phyloP scores from a whole-genome alignment of 2,113 vertebrate species.

The Oryzias woworae region DNA sequence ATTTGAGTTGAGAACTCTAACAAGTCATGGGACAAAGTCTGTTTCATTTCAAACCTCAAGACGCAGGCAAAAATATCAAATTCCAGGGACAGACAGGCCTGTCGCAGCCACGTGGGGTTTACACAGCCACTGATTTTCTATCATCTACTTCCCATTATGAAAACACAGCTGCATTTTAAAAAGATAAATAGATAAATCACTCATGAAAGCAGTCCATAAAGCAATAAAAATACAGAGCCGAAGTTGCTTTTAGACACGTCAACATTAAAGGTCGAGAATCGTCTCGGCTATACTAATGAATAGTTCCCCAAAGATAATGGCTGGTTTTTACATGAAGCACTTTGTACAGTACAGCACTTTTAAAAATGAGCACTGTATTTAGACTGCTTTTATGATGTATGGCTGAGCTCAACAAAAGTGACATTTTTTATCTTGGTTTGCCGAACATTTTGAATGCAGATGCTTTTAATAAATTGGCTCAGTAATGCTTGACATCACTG shows the following conservation, averaged over 20 bases:
- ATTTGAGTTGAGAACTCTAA: conserved; percentile 60
- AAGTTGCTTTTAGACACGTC: neutral
- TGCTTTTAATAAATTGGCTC: conserved; percentile 53
- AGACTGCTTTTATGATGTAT: conserved; percentile 41
- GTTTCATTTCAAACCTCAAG: conserved; percentile 50
- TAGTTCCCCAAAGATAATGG: neutral
- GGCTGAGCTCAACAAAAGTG: conserved; percentile 27
- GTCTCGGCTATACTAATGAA: neutral
- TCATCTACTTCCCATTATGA: conserved; percentile 10
- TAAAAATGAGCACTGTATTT: conserved; percentile 17
- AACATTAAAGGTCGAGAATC: too few relatives aligned
- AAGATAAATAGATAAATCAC: neutral
- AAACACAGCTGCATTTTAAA: neutral
- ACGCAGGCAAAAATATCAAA: conserved; percentile 60
- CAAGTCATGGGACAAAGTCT: conserved; percentile 47
- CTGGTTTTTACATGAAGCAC: conserved; percentile 1
- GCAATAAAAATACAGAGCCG: neutral
- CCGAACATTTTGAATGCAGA: conserved; percentile 36
- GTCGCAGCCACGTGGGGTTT: conserved; percentile 27
- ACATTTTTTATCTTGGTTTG: conserved; percentile 38
- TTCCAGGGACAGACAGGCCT: conserved; percentile 34
- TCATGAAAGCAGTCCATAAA: neutral
- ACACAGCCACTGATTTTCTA: conserved; percentile 2
- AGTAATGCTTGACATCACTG: conserved; percentile 41
- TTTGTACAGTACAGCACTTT: conserved; percentile 10